Conservation (phyloP, 2,888 invertebrate species). For the Creontiades dilutus region DNA sequence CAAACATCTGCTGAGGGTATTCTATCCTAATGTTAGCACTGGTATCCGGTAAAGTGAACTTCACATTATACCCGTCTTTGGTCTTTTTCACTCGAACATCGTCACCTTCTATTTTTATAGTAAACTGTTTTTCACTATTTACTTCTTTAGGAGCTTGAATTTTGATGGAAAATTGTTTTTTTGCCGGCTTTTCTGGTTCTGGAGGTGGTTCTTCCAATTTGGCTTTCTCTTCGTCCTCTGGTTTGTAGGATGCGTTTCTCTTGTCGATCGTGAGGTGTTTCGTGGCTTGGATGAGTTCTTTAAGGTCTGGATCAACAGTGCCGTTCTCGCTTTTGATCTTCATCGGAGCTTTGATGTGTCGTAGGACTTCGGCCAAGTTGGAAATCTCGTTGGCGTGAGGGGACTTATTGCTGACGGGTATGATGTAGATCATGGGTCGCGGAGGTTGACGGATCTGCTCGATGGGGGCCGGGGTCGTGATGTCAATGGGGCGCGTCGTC, state of each 20-base stretch:
- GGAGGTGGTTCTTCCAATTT: slow-evolving; percentile 37
- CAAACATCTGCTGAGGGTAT: slow-evolving; percentile 71
- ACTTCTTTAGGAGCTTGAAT: slow-evolving; percentile 70
- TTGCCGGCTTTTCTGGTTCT: slow-evolving; percentile 27
- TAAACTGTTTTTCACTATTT: slow-evolving; percentile 69
- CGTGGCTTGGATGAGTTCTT: slow-evolving; percentile 63
- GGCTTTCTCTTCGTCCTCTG: slow-evolving; percentile 43
- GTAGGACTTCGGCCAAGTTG: slow-evolving; percentile 66
- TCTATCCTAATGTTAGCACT: slow-evolving; percentile 73
- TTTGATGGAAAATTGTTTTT: slow-evolving; percentile 65
- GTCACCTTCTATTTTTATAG: slow-evolving; percentile 72
- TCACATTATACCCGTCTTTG: slow-evolving; percentile 71
- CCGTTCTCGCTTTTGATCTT: slow-evolving; percentile 69
- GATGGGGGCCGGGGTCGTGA: slow-evolving; percentile 53
- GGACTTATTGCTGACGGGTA: slow-evolving; percentile 72
- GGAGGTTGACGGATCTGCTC: slow-evolving; percentile 72
- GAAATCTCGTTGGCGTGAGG: slow-evolving; percentile 64
- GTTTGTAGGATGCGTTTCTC: slow-evolving; percentile 66
- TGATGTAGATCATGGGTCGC: slow-evolving; percentile 73
- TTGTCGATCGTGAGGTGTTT: slow-evolving; percentile 69
- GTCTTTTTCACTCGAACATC: slow-evolving; percentile 73
- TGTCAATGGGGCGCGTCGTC: slow-evolving; percentile 43
- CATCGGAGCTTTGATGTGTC: slow-evolving; percentile 57
- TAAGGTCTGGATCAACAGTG: slow-evolving; percentile 59
- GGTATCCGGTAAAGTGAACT: slow-evolving; percentile 70